Evolutionary conservation across 2,797 vertebrate genomes (phyloP).

Genomic region (Diceros bicornis): DNA sequence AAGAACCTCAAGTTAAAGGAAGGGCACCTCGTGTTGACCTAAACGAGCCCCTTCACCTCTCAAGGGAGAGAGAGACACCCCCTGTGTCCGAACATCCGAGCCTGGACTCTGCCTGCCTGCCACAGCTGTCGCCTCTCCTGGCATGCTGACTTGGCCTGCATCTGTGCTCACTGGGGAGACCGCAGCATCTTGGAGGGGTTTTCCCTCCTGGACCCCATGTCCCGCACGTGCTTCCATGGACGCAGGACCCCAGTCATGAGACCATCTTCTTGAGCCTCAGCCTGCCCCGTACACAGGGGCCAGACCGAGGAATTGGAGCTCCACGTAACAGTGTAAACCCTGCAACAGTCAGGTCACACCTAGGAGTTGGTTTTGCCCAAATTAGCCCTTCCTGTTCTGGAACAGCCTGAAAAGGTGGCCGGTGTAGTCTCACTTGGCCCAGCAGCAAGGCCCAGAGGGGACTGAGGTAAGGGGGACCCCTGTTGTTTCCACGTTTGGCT

Average conservation of each 20-base stretch:
- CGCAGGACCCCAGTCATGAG: background rate
- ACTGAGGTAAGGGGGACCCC: rapidly evolving
- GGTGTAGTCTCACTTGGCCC: too few relatives aligned
- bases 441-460: rapidly evolving
- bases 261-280: background rate
- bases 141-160: background rate
- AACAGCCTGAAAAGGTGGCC: background rate
- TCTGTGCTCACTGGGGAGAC: background rate
- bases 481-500: background rate
- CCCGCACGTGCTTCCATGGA: rapidly evolving
- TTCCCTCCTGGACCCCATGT: background rate
- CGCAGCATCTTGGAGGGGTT: background rate
- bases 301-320: background rate
- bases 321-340: background rate
- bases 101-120: background rate
- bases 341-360: background rate
- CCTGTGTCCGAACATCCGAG: background rate
- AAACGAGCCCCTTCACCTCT: background rate
- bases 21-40: rapidly evolving
- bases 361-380: background rate
- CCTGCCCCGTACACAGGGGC: rapidly evolving
- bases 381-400: background rate
- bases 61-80: background rate
- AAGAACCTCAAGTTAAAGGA: background rate
- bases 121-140: background rate